phyloP scores from a whole-genome alignment of 2,113 vertebrate genomes.

The Saguinus midas region DNA sequence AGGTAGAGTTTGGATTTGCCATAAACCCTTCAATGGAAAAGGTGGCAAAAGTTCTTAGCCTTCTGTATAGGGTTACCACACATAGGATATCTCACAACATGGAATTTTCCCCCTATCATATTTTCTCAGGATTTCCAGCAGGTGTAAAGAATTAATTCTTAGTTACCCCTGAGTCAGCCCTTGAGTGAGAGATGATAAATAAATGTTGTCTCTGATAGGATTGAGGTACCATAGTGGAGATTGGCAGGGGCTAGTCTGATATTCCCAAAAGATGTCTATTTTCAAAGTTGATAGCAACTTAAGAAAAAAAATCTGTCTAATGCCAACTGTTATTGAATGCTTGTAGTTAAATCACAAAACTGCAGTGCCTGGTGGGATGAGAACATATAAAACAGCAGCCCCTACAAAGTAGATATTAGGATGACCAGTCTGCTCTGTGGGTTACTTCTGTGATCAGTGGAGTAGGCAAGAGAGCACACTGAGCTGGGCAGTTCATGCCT shows the following conservation, averaged over 20 bases:
- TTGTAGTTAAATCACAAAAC: not conserved
- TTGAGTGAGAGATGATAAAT: not conserved
- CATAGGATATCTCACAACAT: not conserved
- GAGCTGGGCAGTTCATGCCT: not conserved
- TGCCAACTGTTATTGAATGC: not conserved
- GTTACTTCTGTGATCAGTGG: not conserved
- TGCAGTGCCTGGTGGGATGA: not conserved
- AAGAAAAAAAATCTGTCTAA: not conserved
- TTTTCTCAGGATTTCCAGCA: not conserved
- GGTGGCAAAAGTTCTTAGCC: not conserved
- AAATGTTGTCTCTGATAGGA: not conserved
- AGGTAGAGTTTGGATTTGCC: not conserved
- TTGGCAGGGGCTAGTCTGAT: not conserved
- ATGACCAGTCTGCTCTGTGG: too few species aligned
- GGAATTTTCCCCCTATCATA: not conserved
- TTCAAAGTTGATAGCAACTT: conserved; percentile 18
- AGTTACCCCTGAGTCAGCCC: not conserved
- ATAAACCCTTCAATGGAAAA: not conserved
- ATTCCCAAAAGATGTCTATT: not conserved
- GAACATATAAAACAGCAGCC: not conserved
- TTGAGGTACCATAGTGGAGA: not conserved
- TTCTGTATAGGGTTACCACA: not conserved
- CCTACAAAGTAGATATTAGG: not conserved
- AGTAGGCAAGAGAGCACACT: fast-evolving
- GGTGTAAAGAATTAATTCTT: not conserved